These are phyloP conservation scores for Oxyteleia sp. DNA, from an alignment of 2,888 invertebrate species.

Conservation along the genomic window DNA sequence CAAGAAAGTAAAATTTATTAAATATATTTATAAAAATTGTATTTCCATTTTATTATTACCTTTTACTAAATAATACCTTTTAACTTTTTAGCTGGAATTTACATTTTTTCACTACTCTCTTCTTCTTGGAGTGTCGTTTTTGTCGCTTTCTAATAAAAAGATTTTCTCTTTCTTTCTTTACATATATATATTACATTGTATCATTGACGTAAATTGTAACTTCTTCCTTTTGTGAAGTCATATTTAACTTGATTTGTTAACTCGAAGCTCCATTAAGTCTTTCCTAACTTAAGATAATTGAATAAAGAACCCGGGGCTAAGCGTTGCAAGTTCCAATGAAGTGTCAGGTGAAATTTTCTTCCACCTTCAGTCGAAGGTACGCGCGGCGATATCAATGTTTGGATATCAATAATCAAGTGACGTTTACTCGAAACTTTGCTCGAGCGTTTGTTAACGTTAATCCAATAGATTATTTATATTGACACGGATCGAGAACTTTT, in stretches of 20 bases:
- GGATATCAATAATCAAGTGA: constrained; percentile 48
- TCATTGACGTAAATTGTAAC: constrained; percentile 46
- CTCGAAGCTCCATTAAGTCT: constrained; percentile 57
- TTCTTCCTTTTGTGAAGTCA: constrained; percentile 51
- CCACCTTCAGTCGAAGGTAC: constrained; percentile 11
- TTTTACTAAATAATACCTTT: no score
- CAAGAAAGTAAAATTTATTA: no score
- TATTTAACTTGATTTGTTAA: constrained; percentile 65
- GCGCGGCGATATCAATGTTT: constrained; percentile 26
- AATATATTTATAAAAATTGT: no score
- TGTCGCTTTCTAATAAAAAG: neutral
- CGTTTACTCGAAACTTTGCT: constrained; percentile 16
- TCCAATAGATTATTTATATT: constrained; percentile 12
- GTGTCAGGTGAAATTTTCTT: constrained; percentile 55
- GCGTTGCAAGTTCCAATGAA: constrained; percentile 46
- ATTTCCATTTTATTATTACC: no score
- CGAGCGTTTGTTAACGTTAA: constrained; percentile 14
- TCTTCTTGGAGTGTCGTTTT: no score
- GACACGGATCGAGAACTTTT: neutral
- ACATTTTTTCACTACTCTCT: no score
- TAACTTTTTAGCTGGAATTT: no score
- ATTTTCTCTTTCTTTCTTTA: constrained; percentile 5
- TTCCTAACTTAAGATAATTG: constrained; percentile 62
- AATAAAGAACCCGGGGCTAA: constrained; percentile 62
- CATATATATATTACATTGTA: constrained; percentile 11